These are phyloP conservation scores for Corythornis cristatus DNA, from an alignment of 2,113 vertebrate species.

Conservation along the genomic window DNA sequence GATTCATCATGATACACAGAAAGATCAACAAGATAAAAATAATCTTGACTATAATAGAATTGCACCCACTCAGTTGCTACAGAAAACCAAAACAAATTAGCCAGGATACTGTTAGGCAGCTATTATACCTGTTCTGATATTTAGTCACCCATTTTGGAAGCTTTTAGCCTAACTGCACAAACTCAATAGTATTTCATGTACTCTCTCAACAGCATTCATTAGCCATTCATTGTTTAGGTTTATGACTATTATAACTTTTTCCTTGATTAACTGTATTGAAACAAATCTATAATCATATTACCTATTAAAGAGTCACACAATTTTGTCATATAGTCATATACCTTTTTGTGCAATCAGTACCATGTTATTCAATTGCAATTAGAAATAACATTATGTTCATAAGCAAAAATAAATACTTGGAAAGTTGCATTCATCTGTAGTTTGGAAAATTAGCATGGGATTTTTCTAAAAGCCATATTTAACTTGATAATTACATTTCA, in stretches of 20 bases:
- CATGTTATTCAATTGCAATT: constrained; percentile 35
- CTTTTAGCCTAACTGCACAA: background rate
- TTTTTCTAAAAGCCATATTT: constrained; percentile 25
- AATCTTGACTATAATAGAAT: background rate
- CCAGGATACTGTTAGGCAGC: background rate
- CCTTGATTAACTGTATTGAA: constrained; percentile 20
- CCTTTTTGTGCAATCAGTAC: constrained; percentile 34
- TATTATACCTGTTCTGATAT: background rate
- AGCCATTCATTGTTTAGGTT: constrained; percentile 15
- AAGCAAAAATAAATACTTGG: constrained; percentile 46
- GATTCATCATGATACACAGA: background rate
- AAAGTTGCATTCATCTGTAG: constrained; percentile 43
- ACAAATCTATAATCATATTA: constrained; percentile 22
- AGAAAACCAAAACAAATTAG: background rate
- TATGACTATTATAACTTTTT: constrained; percentile 8
- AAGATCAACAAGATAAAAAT: background rate
- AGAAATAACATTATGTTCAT: constrained; percentile 43
- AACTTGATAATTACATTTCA: constrained; percentile 54
- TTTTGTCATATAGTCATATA: background rate
- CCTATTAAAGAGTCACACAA: constrained; percentile 5
- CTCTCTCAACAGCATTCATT: background rate
- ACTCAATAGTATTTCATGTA: background rate
- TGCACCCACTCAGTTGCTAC: rapidly evolving
- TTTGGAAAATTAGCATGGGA: constrained; percentile 39
- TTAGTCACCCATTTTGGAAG: background rate